Evolutionary conservation across 2,797 vertebrate genomes (phyloP).

Genomic region (Podarcis siculus): DNA sequence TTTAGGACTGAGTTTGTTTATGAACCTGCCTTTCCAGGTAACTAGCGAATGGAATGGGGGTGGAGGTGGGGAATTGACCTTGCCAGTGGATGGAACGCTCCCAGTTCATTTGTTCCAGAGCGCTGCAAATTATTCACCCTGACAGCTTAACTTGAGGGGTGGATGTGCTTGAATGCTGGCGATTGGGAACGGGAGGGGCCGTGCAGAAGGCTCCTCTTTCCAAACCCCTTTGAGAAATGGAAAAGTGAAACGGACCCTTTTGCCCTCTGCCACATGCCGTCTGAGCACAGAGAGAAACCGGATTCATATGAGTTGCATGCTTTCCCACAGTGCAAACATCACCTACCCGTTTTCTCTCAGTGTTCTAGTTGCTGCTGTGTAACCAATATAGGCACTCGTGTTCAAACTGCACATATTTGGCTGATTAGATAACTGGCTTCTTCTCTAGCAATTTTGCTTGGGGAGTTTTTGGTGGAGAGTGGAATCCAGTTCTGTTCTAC

Average conservation of each 20-base stretch:
- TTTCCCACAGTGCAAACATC: neutral
- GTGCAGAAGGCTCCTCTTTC: slow-evolving; percentile 15
- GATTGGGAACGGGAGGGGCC: neutral
- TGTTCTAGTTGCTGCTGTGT: neutral
- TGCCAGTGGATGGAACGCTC: neutral
- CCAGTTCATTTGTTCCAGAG: neutral
- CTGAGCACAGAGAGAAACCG: neutral
- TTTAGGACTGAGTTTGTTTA: slow-evolving; percentile 25
- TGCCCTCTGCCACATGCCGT: neutral
- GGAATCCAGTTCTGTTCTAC: neutral
- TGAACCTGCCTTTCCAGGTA: accelerated
- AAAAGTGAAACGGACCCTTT: neutral
- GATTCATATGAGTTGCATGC: too few relatives aligned
- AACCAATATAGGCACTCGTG: neutral
- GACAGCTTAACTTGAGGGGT: neutral
- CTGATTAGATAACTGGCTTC: neutral
- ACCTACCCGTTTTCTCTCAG: neutral
- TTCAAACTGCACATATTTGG: neutral
- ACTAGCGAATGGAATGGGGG: slow-evolving; percentile 7
- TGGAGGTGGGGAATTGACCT: slow-evolving; percentile 14
- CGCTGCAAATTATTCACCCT: slow-evolving; percentile 3
- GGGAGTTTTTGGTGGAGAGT: neutral
- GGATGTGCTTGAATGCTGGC: slow-evolving; percentile 36
- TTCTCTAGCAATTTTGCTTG: neutral
- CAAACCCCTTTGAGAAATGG: neutral